Percentiles rank a stretch among this genome's conserved stretches.
These are phyloP conservation scores for Podarcis cretensis DNA, from an alignment of 2,113 vertebrate genomes.

Conservation along the genomic window DNA sequence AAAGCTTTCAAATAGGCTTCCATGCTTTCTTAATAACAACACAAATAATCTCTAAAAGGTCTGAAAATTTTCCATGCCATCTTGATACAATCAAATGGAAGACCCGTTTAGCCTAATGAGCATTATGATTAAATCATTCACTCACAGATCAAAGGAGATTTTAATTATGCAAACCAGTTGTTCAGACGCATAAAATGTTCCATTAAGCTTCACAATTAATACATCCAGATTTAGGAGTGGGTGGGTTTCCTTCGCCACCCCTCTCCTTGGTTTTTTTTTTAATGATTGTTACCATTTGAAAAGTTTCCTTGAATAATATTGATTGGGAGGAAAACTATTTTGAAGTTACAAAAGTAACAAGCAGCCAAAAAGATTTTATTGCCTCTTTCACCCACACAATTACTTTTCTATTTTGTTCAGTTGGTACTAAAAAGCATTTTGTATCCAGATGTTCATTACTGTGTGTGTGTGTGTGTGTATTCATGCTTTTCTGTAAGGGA, in stretches of 20 bases:
- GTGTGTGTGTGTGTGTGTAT: slow-evolving; percentile 46
- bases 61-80: slow-evolving; percentile 75
- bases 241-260: slow-evolving; percentile 43
- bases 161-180: slow-evolving; percentile 83
- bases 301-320: slow-evolving; percentile 62
- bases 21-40: slow-evolving; percentile 69
- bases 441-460: slow-evolving; percentile 82
- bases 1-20: slow-evolving; percentile 56
- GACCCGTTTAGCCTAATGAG: slow-evolving; percentile 79
- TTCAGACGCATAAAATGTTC: slow-evolving; percentile 80
- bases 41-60: slow-evolving; percentile 68
- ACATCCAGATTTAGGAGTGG: slow-evolving; percentile 76
- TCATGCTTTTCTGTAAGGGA: slow-evolving; percentile 25
- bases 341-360: slow-evolving; percentile 71
- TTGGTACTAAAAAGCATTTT: slow-evolving; percentile 67
- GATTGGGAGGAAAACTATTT: slow-evolving; percentile 66
- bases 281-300: slow-evolving; percentile 72
- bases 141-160: slow-evolving; percentile 82
- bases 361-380: slow-evolving; percentile 71
- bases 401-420: slow-evolving; percentile 45
- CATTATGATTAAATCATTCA: slow-evolving; percentile 82
- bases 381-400: slow-evolving; percentile 53
- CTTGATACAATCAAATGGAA: slow-evolving; percentile 80
- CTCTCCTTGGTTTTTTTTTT: slow-evolving; percentile 30
- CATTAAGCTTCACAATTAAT: slow-evolving; percentile 80